Base-by-base conservation (phyloP, 2,888 invertebrate species). In the Bombyx huttoni region DNA sequence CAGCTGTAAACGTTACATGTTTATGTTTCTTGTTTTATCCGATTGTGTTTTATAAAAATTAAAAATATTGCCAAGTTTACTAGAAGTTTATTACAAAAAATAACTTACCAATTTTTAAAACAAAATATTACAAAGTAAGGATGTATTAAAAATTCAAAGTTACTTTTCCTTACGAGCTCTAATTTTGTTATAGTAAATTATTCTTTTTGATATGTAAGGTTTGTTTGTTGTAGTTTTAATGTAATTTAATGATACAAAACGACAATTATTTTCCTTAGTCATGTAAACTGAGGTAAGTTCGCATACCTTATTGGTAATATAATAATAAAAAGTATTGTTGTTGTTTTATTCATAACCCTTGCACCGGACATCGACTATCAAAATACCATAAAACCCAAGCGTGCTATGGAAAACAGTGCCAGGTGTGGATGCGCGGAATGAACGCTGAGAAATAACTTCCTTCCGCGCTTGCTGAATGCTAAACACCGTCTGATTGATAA, bases 201-300 rank as follows among this genome's bases (percentile, higher is more conserved):
- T 86, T 84, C 82, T 83, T 86, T 87, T 87, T 84, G 84, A 86
- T 81, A 85, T 83, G 68, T 85, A 81, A 82, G 84, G 76, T 83
- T 81, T 78, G 84, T 87, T 86, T 83, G 83, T n/a, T 46, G 33
- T 50, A 50, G 46, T 50, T 83, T 81, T 83, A 82, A 84, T 81
- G 73, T 81, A 81, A 81, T 79, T 40, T 10, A 72, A 79, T 71
- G 73, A 72, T 80, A 78, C 40, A 10, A 10, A 40, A 8, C 9
- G 12, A 10, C 78, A 3, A 45, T 47, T 80, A 77, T 78, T 64
- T 76, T 77, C 73, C 71, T 40, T 40, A 59, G 60, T 74, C 75
- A 76, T 76, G 73, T 73, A 63, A 68, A 65, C 63, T 75, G 72
- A 77, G 78, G 70, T 75, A 72, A 78, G 78, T 81, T 73, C 70